These are phyloP conservation scores for Eupsittula cactorum DNA, from an alignment of 2,113 vertebrate species.

Conservation along the genomic window DNA sequence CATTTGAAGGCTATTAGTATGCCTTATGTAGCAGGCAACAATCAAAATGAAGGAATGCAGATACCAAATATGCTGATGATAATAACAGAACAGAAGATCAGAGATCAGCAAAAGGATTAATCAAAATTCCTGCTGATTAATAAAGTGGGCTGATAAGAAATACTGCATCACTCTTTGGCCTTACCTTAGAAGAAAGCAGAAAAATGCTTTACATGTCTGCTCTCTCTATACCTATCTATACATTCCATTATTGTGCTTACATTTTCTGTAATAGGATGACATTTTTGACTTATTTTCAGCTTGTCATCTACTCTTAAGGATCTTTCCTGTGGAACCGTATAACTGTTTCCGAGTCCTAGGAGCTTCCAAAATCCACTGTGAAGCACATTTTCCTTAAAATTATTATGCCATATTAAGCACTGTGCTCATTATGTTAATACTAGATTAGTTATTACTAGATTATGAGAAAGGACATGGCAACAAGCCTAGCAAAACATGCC, in stretches of 20 bases:
- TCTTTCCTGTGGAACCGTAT: not conserved
- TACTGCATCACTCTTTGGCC: not conserved
- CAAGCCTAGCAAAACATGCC: not conserved
- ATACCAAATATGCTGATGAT: not conserved
- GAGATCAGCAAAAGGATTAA: not conserved
- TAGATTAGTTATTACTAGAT: not conserved
- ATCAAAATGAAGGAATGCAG: constrained; percentile 9
- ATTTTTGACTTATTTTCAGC: not conserved
- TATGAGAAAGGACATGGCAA: not conserved
- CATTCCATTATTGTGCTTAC: not conserved
- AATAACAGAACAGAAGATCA: not conserved
- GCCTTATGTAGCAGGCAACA: not conserved
- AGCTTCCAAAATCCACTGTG: not conserved
- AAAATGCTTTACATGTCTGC: not conserved
- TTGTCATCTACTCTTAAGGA: not conserved
- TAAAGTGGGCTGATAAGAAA: not conserved
- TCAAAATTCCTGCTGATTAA: constrained; percentile 25
- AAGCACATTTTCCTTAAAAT: not conserved
- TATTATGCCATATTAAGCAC: not conserved
- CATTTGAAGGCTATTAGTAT: not conserved
- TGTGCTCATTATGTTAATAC: not conserved
- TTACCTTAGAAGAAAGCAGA: not conserved
- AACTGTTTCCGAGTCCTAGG: not conserved
- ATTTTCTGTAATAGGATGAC: not conserved
- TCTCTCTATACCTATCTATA: not conserved